These are phyloP conservation scores for Hippopotamyrus pictus DNA, from an alignment of 2,797 vertebrate species.

Conservation along the genomic window DNA sequence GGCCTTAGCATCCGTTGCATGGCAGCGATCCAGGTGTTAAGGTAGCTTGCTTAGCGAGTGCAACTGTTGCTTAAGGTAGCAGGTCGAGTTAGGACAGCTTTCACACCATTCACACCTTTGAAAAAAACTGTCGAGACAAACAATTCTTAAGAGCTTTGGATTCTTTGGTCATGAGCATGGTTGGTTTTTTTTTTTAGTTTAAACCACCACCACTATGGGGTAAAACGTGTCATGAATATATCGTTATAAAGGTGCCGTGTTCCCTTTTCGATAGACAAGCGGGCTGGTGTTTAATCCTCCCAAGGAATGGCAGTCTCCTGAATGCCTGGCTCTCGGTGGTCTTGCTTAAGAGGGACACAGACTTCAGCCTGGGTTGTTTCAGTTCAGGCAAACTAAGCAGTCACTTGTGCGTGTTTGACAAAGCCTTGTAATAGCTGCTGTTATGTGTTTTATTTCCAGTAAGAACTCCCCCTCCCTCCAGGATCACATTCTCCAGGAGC, in stretches of 20 bases:
- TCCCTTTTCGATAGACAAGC: background rate
- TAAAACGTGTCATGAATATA: background rate
- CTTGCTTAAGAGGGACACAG: background rate
- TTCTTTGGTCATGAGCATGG: background rate
- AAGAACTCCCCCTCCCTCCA: background rate
- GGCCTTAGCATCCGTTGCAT: background rate
- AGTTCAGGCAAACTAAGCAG: slow-evolving; percentile 9
- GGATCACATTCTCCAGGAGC: background rate
- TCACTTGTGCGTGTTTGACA: slow-evolving; percentile 9
- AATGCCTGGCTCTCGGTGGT: background rate
- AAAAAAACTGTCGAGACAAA: background rate
- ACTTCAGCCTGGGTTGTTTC: background rate
- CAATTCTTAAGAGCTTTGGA: background rate
- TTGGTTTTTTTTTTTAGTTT: background rate
- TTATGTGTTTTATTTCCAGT: slow-evolving; percentile 9
- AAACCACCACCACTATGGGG: background rate
- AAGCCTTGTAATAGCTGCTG: slow-evolving; percentile 4
- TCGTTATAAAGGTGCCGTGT: background rate
- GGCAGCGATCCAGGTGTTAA: background rate
- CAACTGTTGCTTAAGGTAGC: background rate
- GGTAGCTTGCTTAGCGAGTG: background rate
- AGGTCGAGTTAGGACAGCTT: background rate
- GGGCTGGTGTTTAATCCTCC: background rate
- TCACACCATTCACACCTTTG: background rate
- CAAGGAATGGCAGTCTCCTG: background rate